Evolutionary conservation across 2,888 invertebrate genomes (phyloP).

Genomic region (Athrips mouffetella): DNA sequence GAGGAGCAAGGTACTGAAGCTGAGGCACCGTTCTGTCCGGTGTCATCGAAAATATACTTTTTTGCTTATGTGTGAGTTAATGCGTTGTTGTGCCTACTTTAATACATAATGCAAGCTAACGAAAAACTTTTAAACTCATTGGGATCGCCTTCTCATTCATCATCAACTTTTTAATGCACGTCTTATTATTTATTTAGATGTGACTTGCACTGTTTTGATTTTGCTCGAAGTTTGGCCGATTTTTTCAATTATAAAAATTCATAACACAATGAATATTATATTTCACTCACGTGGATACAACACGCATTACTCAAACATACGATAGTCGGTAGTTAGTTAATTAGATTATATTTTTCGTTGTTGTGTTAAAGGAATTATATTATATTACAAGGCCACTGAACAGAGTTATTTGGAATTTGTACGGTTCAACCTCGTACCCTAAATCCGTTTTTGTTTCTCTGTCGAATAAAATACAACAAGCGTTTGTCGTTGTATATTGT

Average conservation of each 20-base stretch:
- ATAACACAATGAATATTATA: neutral
- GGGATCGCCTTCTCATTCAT: slow-evolving; percentile 29
- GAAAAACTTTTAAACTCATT: slow-evolving; percentile 42
- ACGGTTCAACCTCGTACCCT: slow-evolving; percentile 35
- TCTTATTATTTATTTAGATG: slow-evolving; percentile 32
- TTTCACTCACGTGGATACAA: slow-evolving; percentile 58
- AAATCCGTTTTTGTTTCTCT: slow-evolving; percentile 33
- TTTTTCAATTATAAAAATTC: slow-evolving; percentile 6
- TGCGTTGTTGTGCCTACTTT: slow-evolving; percentile 71
- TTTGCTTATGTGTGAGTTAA: slow-evolving; percentile 78
- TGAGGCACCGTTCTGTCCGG: slow-evolving; percentile 58
- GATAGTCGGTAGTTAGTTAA: slow-evolving; percentile 51
- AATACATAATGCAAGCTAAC: slow-evolving; percentile 41
- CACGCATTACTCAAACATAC: slow-evolving; percentile 76
- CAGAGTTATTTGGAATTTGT: slow-evolving; percentile 75
- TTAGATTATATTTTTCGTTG: slow-evolving; percentile 48
- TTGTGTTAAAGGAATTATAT: slow-evolving; percentile 42
- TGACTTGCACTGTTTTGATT: slow-evolving; percentile 46
- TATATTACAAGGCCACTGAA: slow-evolving; percentile 74
- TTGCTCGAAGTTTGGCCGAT: slow-evolving; percentile 25
- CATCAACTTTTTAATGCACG: slow-evolving; percentile 54
- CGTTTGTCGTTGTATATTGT: slow-evolving; percentile 31
- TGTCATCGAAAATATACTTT: slow-evolving; percentile 63
- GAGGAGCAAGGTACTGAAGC: slow-evolving; percentile 85
- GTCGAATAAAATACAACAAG: slow-evolving; percentile 34